Conservation (phyloP, 2,113 vertebrate species). For the Anthoscopus minutus region DNA sequence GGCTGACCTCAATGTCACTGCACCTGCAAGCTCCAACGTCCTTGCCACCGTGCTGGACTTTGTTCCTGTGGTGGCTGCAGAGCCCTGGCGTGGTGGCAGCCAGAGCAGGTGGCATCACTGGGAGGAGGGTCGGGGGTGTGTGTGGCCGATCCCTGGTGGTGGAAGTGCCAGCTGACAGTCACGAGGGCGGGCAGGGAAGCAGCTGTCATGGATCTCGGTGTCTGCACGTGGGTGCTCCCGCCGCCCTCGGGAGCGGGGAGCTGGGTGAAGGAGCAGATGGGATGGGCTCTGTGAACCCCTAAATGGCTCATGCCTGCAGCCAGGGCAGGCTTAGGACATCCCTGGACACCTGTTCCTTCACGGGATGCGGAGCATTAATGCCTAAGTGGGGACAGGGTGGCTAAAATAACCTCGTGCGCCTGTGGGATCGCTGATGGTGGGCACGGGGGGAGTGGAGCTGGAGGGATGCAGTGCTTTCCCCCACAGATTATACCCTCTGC, state of each 20-base stretch:
- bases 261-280: background rate
- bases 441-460: background rate
- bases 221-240: background rate
- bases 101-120: background rate
- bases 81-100: background rate
- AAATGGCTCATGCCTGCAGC: fast-evolving
- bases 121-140: background rate
- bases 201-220: background rate
- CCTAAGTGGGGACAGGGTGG: fast-evolving
- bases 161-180: background rate
- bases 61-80: fast-evolving
- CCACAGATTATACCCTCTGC: background rate
- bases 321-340: background rate
- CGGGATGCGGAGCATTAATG: fast-evolving
- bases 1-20: background rate
- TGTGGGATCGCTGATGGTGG: background rate
- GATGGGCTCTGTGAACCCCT: fast-evolving
- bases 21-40: background rate
- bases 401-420: background rate
- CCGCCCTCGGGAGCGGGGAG: fast-evolving
- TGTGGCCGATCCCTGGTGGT: fast-evolving
- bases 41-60: background rate
- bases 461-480: background rate
- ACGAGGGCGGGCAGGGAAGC: background rate
- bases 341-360: background rate